phyloP scores from a whole-genome alignment of 2,797 vertebrate genomes.

The Allobates femoralis region DNA sequence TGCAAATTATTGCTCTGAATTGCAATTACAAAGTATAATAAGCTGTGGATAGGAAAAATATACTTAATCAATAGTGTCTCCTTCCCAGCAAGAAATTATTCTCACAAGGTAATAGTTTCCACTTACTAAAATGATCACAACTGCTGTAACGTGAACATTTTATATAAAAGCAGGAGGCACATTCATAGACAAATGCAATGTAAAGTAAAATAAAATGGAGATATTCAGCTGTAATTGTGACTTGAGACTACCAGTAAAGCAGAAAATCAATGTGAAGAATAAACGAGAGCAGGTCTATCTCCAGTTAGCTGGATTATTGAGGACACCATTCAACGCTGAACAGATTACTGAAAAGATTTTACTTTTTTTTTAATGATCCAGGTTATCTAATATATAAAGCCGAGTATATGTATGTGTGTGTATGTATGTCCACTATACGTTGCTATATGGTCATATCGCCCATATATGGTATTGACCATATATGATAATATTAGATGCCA shows the following conservation, averaged over 20 bases:
- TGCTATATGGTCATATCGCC: too few relatives aligned
- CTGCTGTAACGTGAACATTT: background rate
- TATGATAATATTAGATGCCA: too few relatives aligned
- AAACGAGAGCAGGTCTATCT: conserved; percentile 1
- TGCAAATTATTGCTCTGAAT: conserved; percentile 8
- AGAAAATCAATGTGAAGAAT: conserved; percentile 52
- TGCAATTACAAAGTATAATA: conserved; percentile 33
- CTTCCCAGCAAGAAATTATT: background rate
- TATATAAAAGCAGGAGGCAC: background rate
- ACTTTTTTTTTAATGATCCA: background rate
- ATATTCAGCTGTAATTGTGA: conserved; percentile 21
- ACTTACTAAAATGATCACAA: background rate
- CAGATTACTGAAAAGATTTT: conserved; percentile 16
- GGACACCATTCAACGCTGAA: background rate
- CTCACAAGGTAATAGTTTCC: background rate
- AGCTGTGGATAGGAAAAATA: background rate
- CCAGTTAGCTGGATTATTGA: conserved; percentile 33
- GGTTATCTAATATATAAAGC: too few relatives aligned
- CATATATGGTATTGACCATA: too few relatives aligned
- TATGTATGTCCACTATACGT: too few relatives aligned
- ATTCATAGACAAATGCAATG: background rate
- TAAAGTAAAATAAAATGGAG: background rate
- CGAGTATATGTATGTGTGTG: too few relatives aligned
- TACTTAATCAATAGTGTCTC: conserved; percentile 2
- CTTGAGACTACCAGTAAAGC: background rate